phyloP scores from a whole-genome alignment of 1,140 invertebrate genomes.

The Tetramorium parvispinum region DNA sequence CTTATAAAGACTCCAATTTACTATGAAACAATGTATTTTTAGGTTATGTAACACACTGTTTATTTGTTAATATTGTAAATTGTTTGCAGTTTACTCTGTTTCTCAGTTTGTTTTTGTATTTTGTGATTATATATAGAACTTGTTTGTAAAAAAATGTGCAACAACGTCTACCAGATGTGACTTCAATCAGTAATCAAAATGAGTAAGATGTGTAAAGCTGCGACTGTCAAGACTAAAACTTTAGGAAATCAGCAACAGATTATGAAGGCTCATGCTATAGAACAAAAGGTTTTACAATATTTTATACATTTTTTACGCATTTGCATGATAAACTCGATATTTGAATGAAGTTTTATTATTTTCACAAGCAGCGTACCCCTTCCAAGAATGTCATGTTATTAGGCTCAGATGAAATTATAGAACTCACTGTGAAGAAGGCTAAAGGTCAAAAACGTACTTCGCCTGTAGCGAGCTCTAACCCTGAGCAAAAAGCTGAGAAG shows the following conservation, averaged over 20 bases:
- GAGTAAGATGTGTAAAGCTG: constrained; percentile 38
- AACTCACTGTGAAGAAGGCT: constrained; percentile 67
- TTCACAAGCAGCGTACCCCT: constrained; percentile 7
- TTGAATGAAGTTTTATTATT: background rate
- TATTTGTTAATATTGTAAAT: background rate
- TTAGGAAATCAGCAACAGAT: constrained; percentile 21
- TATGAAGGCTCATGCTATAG: constrained; percentile 4
- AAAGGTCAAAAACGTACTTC: constrained; percentile 66
- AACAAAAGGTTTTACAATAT: background rate
- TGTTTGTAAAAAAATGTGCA: background rate
- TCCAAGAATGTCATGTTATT: constrained; percentile 60
- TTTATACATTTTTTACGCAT: background rate
- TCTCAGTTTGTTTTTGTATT: constrained; percentile 6
- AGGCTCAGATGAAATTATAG: constrained; percentile 63
- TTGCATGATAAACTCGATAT: background rate
- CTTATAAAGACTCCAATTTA: background rate
- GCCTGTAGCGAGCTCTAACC: constrained; percentile 54
- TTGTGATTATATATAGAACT: background rate
- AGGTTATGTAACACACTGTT: background rate
- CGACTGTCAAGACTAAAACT: constrained; percentile 38
- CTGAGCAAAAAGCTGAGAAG: constrained; percentile 62
- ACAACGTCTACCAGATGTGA: constrained; percentile 1
- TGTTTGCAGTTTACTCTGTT: background rate
- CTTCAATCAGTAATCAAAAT: constrained; percentile 62
- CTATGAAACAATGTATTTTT: background rate